A percentile compares a stretch with the other conserved stretches of the same genome.
Conservation (phyloP, 2,113 vertebrate species). For the Podarcis raffonei region DNA sequence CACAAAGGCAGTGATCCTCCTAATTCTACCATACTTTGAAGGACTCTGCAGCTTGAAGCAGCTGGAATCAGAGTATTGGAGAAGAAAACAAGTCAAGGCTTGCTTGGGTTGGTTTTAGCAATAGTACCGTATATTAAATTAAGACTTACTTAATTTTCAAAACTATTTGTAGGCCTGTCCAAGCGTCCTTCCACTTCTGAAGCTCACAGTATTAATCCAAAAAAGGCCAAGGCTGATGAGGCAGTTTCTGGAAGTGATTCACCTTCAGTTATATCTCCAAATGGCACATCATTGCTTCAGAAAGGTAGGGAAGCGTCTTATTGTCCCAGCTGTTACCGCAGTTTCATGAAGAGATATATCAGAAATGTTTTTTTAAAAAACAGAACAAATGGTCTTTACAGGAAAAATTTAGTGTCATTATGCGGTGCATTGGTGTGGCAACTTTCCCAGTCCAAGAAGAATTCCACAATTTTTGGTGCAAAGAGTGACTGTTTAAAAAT, state of each 20-base stretch:
- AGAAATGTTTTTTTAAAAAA: neutral
- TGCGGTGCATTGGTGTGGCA: neutral
- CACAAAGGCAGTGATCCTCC: neutral
- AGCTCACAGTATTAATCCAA: conserved; percentile 61
- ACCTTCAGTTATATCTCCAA: conserved; percentile 42
- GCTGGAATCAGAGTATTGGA: neutral
- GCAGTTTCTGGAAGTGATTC: conserved; percentile 51
- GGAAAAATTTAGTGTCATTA: neutral
- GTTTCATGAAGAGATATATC: neutral
- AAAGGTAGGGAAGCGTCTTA: conserved; percentile 46
- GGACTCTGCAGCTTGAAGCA: neutral
- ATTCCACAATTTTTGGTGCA: neutral
- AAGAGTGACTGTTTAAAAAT: neutral
- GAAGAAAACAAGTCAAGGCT: neutral
- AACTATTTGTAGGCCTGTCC: conserved; percentile 52
- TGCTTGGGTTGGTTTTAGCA: neutral
- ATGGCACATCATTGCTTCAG: conserved; percentile 41
- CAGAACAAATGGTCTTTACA: neutral
- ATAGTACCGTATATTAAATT: neutral
- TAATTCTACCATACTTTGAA: neutral
- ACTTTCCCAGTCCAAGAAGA: neutral
- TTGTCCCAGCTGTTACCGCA: neutral
- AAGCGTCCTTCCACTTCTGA: conserved; percentile 73
- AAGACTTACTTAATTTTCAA: conserved; percentile 30
- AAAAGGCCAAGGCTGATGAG: conserved; percentile 77